Conservation (phyloP, 2,888 invertebrate genomes). For the Rotaria macrura region DNA sequence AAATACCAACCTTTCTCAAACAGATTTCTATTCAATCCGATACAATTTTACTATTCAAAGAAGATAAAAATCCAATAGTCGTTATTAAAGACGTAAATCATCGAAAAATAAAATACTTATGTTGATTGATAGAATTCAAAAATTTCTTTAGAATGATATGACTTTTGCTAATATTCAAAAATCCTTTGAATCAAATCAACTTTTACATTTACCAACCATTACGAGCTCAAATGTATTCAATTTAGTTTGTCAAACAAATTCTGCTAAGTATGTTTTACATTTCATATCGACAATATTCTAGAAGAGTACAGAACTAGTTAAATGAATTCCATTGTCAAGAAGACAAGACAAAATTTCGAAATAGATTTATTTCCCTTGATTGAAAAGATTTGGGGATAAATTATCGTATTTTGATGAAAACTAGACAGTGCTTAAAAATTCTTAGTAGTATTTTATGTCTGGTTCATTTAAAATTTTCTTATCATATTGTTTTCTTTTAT, state of each 20-base stretch:
- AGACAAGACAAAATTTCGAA: too few relatives aligned
- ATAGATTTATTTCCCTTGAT: too few relatives aligned
- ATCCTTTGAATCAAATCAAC: neutral
- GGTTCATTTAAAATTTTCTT: too few relatives aligned
- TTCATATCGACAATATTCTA: too few relatives aligned
- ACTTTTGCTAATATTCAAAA: neutral
- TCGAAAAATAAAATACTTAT: neutral
- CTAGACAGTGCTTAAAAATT: too few relatives aligned
- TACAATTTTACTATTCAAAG: slow-evolving; percentile 9
- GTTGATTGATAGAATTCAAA: too few relatives aligned
- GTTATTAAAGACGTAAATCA: neutral
- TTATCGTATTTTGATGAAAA: too few relatives aligned
- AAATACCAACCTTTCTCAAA: neutral
- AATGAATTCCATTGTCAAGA: too few relatives aligned
- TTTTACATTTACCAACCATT: neutral
- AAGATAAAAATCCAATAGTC: neutral
- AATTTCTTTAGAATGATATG: neutral
- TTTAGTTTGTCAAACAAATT: slow-evolving; percentile 16
- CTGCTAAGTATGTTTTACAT: neutral
- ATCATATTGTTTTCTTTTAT: too few relatives aligned
- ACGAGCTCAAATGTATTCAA: neutral
- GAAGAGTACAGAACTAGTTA: too few relatives aligned
- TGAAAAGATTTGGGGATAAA: too few relatives aligned
- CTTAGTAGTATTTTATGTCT: too few relatives aligned
- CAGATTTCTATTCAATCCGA: neutral